Conservation (phyloP, 2,888 invertebrate genomes). For the Melangyna quadrimaculata region DNA sequence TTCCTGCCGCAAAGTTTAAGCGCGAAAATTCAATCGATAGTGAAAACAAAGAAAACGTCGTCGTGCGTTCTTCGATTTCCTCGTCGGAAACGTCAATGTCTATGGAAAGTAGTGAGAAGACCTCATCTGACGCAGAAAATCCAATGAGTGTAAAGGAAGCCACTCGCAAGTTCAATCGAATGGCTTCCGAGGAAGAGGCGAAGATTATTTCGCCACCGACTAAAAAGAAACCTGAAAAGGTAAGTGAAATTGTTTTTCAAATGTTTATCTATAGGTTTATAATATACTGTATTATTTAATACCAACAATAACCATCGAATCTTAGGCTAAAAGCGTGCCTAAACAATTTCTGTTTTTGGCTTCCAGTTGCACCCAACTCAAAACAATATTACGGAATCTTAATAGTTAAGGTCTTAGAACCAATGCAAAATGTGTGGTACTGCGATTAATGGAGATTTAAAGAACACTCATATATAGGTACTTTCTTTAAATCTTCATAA, state of each 20-base stretch:
- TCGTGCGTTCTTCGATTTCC: constrained; percentile 77
- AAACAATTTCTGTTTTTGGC: background rate
- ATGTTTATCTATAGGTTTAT: too few species aligned
- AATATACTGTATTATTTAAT: too few species aligned
- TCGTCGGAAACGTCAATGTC: constrained; percentile 77
- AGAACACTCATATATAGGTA: too few species aligned
- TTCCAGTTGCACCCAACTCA: too few species aligned
- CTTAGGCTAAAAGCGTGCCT: too few species aligned
- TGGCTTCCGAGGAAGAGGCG: constrained; percentile 90
- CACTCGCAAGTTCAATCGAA: constrained; percentile 94
- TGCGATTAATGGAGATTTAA: too few species aligned
- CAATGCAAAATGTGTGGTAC: too few species aligned
- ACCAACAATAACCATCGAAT: too few species aligned
- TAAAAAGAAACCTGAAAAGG: constrained; percentile 85
- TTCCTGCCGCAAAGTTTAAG: constrained; percentile 66
- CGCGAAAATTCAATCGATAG: constrained; percentile 82
- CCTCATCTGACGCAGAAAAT: constrained; percentile 81
- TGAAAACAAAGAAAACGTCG: constrained; percentile 78
- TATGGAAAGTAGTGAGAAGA: constrained; percentile 75
- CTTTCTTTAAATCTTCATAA: too few species aligned
- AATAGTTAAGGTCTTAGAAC: too few species aligned
- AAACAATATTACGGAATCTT: too few species aligned
- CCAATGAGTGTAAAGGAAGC: constrained; percentile 95
- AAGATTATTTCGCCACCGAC: constrained; percentile 82
- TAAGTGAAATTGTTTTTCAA: constrained; percentile 79